Evolutionary conservation across 2,113 vertebrate species (phyloP).

Genomic region (Atherinomorus stipes): DNA sequence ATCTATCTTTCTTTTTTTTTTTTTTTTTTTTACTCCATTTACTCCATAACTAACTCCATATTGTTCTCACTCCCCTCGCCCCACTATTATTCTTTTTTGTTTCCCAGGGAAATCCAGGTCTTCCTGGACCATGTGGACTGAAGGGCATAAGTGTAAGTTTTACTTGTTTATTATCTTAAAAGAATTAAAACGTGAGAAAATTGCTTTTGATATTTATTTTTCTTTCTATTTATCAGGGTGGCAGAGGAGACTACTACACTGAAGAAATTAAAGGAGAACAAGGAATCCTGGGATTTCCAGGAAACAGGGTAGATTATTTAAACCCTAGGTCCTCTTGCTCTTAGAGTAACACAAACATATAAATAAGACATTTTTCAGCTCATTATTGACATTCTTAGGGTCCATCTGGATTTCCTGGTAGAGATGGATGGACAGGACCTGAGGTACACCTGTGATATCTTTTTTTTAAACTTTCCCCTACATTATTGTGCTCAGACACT

Average conservation of each 20-base stretch:
- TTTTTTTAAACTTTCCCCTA: not conserved
- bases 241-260: not conserved
- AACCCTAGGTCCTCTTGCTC: not conserved
- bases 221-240: conserved; percentile 37
- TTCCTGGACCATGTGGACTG: conserved; percentile 62
- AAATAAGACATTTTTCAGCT: not conserved
- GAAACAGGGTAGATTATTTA: conserved; percentile 38
- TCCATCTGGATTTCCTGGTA: conserved; percentile 44
- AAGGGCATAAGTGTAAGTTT: conserved; percentile 52
- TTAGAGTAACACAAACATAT: not conserved
- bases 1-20: too few species aligned
- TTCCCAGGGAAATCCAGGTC: conserved; percentile 63
- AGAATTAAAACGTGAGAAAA: not conserved
- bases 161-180: not conserved
- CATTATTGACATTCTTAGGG: conserved; percentile 46
- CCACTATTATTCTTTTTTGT: not conserved
- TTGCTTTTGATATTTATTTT: not conserved
- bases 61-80: too few species aligned
- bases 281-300: conserved; percentile 65
- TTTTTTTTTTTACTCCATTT: too few species aligned
- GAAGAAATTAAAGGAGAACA: conserved; percentile 58
- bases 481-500: not conserved
- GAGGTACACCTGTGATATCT: conserved; percentile 40
- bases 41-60: too few species aligned
- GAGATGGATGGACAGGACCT: conserved; percentile 38